phyloP scores from a whole-genome alignment of 2,888 invertebrate genomes.

The Noctua pronuba region DNA sequence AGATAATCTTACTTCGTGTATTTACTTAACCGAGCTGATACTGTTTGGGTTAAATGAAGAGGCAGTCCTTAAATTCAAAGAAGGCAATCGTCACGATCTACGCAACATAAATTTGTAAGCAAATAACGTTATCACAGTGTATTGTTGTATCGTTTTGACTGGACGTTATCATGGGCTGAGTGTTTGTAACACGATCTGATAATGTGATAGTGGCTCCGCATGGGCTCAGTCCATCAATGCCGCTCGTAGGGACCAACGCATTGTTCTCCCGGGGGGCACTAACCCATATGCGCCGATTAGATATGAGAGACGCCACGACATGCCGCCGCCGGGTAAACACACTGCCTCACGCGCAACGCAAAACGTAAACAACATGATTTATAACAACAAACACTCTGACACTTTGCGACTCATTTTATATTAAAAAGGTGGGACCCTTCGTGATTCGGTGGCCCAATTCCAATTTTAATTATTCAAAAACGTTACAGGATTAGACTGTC shows the following conservation, averaged over 20 bases:
- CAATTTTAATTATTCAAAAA: slow-evolving; percentile 58
- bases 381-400: slow-evolving; percentile 59
- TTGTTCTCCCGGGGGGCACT: slow-evolving; percentile 89
- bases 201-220: slow-evolving; percentile 55
- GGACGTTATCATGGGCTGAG: slow-evolving; percentile 49
- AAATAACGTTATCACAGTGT: slow-evolving; percentile 37
- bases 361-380: slow-evolving; percentile 69
- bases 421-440: slow-evolving; percentile 42
- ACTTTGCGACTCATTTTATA: slow-evolving; percentile 53
- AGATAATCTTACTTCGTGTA: slow-evolving; percentile 22
- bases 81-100: slow-evolving; percentile 18
- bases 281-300: slow-evolving; percentile 89
- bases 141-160: slow-evolving; percentile 36
- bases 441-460: slow-evolving; percentile 28
- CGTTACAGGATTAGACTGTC: slow-evolving; percentile 65
- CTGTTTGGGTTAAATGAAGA: slow-evolving; percentile 3
- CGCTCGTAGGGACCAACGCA: slow-evolving; percentile 86
- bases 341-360: slow-evolving; percentile 72
- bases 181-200: slow-evolving; percentile 56
- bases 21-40: slow-evolving; percentile 22
- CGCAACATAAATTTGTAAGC: slow-evolving; percentile 33
- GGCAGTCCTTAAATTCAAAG: neutral
- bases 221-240: slow-evolving; percentile 59
- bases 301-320: slow-evolving; percentile 80
- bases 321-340: slow-evolving; percentile 75